Percentiles rank a stretch among this genome's conserved stretches.
phyloP scores from a whole-genome alignment of 2,888 invertebrate genomes.

The Flabesymbios commensalis region DNA sequence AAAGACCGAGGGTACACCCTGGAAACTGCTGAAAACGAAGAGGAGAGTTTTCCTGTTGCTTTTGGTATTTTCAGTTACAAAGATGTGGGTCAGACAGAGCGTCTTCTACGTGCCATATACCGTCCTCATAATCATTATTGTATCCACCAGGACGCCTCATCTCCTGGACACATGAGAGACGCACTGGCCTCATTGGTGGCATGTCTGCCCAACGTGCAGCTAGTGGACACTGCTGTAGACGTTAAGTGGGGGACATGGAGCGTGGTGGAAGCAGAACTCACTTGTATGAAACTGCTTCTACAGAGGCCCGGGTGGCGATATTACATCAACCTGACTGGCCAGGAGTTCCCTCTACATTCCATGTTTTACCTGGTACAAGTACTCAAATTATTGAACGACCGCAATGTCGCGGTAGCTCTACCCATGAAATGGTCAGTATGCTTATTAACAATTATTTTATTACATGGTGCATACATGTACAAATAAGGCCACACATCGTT shows the following conservation, averaged over 20 bases:
- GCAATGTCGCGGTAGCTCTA: too few species aligned
- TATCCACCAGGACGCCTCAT: constrained; percentile 10
- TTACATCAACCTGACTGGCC: constrained; percentile 50
- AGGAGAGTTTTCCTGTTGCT: constrained; percentile 8
- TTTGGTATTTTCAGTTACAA: constrained; percentile 12
- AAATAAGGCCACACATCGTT: too few species aligned
- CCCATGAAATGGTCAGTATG: too few species aligned
- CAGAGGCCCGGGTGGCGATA: constrained; percentile 3
- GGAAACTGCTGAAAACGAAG: background rate
- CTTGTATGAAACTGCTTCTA: constrained; percentile 2
- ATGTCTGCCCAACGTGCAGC: constrained; percentile 11
- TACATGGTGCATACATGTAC: too few species aligned
- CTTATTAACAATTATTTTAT: too few species aligned
- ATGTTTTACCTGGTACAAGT: constrained; percentile 50
- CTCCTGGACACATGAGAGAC: background rate
- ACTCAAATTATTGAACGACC: constrained; percentile 44
- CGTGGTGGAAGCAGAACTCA: constrained; percentile 14
- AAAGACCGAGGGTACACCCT: background rate
- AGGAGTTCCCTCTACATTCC: constrained; percentile 50
- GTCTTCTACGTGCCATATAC: constrained; percentile 17
- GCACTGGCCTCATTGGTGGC: constrained; percentile 4
- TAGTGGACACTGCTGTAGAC: background rate
- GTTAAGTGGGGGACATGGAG: constrained; percentile 14
- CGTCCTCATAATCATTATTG: constrained; percentile 17
- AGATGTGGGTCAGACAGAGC: constrained; percentile 4